phyloP scores from a whole-genome alignment of 2,113 vertebrate species.

The Geococcyx californianus region DNA sequence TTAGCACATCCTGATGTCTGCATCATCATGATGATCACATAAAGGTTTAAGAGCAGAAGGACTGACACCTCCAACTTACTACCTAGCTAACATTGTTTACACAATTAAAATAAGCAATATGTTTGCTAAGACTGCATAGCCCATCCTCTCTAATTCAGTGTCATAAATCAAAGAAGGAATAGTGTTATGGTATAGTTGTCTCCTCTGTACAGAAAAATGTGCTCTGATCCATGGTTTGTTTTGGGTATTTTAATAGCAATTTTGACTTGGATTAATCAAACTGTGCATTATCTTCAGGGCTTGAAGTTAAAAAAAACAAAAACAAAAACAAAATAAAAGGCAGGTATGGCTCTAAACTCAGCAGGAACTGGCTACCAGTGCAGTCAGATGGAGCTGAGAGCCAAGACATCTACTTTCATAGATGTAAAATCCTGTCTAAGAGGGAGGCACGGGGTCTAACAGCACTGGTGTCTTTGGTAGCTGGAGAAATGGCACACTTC shows the following conservation, averaged over 20 bases:
- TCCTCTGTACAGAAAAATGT: neutral
- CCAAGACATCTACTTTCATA: neutral
- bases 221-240: neutral
- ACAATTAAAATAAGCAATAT: neutral
- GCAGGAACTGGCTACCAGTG: neutral
- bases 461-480: neutral
- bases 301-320: neutral
- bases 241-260: neutral
- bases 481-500: fast-evolving
- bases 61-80: neutral
- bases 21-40: neutral
- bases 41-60: neutral
- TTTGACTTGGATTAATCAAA: neutral
- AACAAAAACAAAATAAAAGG: too few relatives aligned
- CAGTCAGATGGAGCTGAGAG: neutral
- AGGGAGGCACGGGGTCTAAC: neutral
- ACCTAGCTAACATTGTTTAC: neutral
- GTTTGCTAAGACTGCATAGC: neutral
- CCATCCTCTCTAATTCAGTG: neutral
- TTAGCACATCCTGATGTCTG: neutral
- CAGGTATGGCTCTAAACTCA: neutral
- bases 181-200: neutral
- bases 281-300: neutral
- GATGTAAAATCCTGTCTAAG: neutral
- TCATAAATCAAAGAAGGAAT: neutral